Conservation (phyloP, 2,113 vertebrate species). For the Tyrannus savana region DNA sequence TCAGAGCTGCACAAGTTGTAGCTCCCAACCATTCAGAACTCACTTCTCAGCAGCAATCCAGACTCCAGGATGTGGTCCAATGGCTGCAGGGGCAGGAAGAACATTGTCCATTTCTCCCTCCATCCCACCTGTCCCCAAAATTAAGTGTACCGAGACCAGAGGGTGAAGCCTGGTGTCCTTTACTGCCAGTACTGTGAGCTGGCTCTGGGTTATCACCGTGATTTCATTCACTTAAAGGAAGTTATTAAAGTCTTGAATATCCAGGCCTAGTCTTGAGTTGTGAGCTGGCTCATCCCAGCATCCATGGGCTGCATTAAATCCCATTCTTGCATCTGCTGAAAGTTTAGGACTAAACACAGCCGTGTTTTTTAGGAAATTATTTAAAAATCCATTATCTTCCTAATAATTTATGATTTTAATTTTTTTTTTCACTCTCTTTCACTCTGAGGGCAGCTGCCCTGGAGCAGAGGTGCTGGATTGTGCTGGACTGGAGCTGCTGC, state of each 20-base stretch:
- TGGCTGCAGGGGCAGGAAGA: not conserved
- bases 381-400: not conserved
- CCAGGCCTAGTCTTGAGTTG: too few species aligned
- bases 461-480: not conserved
- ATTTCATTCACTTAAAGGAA: not conserved
- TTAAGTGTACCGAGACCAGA: not conserved
- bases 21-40: not conserved
- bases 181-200: not conserved
- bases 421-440: fast-evolving
- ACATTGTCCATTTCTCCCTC: not conserved
- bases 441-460: not conserved
- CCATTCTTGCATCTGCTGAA: not conserved
- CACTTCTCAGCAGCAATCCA: not conserved
- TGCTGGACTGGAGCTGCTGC: not conserved
- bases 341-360: not conserved
- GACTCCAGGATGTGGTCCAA: not conserved
- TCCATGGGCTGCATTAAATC: not conserved
- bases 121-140: not conserved
- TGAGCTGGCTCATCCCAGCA: not conserved
- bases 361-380: not conserved
- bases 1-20: too few species aligned
- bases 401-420: not conserved
- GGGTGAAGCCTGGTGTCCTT: not conserved
- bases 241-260: not conserved
- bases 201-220: not conserved